These are phyloP conservation scores for Sebastiscus tertius DNA, from an alignment of 2,797 vertebrate species.

Conservation along the genomic window DNA sequence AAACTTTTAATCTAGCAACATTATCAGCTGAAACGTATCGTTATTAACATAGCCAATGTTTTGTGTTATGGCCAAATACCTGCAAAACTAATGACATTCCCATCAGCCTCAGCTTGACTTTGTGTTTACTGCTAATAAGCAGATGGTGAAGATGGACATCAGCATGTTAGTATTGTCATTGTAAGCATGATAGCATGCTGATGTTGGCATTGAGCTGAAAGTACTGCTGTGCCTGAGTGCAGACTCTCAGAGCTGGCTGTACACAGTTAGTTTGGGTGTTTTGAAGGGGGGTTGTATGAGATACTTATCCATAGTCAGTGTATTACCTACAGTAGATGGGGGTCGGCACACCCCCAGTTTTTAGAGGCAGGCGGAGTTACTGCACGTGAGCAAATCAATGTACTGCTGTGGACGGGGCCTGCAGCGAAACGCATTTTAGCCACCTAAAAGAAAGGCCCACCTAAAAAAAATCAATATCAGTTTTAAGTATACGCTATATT, in stretches of 20 bases:
- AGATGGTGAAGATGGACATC: not conserved
- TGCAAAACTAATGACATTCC: not conserved
- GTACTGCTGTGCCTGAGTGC: not conserved
- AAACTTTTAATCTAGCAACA: not conserved
- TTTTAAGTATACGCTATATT: too few relatives aligned
- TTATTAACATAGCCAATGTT: not conserved
- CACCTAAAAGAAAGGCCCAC: too few relatives aligned
- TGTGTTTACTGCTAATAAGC: not conserved
- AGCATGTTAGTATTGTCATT: not conserved
- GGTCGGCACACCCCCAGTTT: too few relatives aligned
- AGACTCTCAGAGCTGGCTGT: not conserved
- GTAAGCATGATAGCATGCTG: not conserved
- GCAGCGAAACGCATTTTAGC: too few relatives aligned
- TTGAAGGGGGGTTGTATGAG: too few relatives aligned
- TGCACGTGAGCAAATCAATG: too few relatives aligned
- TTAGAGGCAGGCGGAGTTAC: too few relatives aligned
- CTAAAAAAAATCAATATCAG: too few relatives aligned
- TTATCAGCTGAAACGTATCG: not conserved
- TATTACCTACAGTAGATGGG: too few relatives aligned
- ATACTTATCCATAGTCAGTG: too few relatives aligned
- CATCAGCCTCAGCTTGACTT: not conserved
- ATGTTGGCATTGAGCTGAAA: not conserved
- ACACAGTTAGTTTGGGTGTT: not conserved
- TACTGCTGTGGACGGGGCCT: too few relatives aligned
- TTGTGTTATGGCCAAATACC: not conserved